Percentiles rank a stretch among this genome's conserved stretches.
These are phyloP conservation scores for Zaprionus gabonicus DNA, from an alignment of 1,140 invertebrate genomes.

Conservation along the genomic window DNA sequence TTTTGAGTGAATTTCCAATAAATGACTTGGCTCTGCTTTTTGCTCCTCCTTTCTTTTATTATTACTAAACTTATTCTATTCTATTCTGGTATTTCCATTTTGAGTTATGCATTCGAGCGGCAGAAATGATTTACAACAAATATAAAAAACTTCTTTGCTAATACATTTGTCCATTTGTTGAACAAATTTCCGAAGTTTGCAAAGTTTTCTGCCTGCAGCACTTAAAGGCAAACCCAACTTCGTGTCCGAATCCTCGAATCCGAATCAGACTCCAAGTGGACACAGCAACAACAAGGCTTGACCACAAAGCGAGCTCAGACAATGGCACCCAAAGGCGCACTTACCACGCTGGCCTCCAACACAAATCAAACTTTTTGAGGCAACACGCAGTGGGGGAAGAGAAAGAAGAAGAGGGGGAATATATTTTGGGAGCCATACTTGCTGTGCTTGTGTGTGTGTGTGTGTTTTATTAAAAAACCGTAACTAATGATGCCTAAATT, in stretches of 20 bases:
- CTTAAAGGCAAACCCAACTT: conserved; percentile 46
- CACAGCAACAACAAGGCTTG: conserved; percentile 64
- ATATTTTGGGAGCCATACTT: conserved; percentile 18
- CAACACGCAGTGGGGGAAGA: background rate
- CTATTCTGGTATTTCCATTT: conserved; percentile 13
- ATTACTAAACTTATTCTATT: conserved; percentile 2
- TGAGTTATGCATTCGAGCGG: conserved; percentile 43
- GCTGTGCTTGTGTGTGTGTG: conserved; percentile 60
- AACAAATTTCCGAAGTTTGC: conserved; percentile 54
- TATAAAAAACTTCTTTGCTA: conserved; percentile 53
- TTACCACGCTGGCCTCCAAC: conserved; percentile 64
- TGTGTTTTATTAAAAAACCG: conserved; percentile 81
- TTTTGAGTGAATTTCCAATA: conserved; percentile 15
- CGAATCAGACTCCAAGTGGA: background rate
- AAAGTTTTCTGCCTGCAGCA: conserved; percentile 45
- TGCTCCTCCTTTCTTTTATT: background rate
- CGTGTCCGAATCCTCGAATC: conserved; percentile 5
- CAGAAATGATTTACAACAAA: conserved; percentile 51
- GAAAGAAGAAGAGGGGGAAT: background rate
- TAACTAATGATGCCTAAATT: conserved; percentile 83
- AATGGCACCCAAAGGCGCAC: conserved; percentile 78
- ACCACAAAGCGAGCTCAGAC: conserved; percentile 62
- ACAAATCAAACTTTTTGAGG: conserved; percentile 75
- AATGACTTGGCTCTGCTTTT: conserved; percentile 17
- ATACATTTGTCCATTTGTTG: conserved; percentile 73